A percentile compares a stretch with the other conserved stretches of the same genome.
phyloP scores from a whole-genome alignment of 2,113 vertebrate species.

The Mormyrus lacerda region DNA sequence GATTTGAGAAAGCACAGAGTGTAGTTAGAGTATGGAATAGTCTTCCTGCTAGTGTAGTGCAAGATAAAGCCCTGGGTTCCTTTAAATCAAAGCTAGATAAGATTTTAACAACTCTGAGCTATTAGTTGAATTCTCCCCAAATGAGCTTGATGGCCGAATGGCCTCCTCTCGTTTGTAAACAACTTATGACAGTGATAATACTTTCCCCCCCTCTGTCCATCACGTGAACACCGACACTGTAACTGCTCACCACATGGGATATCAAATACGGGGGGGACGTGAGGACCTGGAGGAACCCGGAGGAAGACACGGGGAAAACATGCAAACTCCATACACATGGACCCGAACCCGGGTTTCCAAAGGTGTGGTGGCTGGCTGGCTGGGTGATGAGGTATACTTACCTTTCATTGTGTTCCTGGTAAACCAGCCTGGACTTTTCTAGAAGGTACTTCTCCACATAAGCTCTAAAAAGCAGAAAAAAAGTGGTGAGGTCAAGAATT shows the following conservation, averaged over 20 bases:
- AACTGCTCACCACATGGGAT: background rate
- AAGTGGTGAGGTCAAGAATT: background rate
- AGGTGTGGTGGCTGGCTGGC: too few relatives aligned
- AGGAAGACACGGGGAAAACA: background rate
- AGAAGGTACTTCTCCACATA: constrained; percentile 97
- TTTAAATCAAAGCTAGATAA: too few relatives aligned
- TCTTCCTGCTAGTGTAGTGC: too few relatives aligned
- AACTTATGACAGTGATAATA: background rate
- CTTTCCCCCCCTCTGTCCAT: background rate
- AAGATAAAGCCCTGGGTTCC: too few relatives aligned
- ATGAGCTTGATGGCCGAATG: too few relatives aligned
- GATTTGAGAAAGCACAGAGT: too few relatives aligned
- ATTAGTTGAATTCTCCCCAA: too few relatives aligned
- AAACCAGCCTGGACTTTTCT: constrained; percentile 94
- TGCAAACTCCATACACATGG: background rate
- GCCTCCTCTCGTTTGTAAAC: too few relatives aligned
- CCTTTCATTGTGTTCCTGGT: constrained; percentile 97
- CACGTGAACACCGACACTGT: background rate
- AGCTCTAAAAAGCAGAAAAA: constrained; percentile 65
- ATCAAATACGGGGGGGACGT: background rate
- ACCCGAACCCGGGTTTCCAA: background rate
- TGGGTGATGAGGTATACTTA: constrained; percentile 38
- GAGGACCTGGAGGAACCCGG: background rate
- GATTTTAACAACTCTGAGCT: too few relatives aligned
- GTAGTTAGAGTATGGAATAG: too few relatives aligned